phyloP scores from a whole-genome alignment of 2,888 invertebrate species.

The Hyalella azteca region DNA sequence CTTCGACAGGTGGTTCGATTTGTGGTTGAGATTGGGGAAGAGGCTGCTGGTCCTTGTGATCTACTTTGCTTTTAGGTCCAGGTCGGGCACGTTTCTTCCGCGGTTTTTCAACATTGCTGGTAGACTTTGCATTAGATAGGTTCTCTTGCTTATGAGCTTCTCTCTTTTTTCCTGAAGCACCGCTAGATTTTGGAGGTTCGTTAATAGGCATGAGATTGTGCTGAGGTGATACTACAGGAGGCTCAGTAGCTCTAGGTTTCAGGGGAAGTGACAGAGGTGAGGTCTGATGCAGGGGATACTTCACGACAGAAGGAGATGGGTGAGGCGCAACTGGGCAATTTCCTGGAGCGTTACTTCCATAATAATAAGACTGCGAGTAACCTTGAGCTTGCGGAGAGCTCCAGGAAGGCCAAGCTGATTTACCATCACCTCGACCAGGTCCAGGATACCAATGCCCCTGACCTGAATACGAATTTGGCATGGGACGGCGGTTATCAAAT shows the following conservation, averaged over 20 bases:
- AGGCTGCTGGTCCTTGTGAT: neutral
- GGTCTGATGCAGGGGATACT: constrained; percentile 3
- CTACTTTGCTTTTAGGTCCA: constrained; percentile 23
- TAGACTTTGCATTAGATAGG: neutral
- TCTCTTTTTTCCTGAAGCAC: constrained; percentile 28
- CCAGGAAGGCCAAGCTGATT: constrained; percentile 49
- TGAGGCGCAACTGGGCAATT: neutral
- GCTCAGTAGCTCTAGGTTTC: neutral
- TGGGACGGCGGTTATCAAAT: constrained; percentile 1
- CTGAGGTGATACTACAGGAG: neutral
- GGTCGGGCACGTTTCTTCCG: neutral
- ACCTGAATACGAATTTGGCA: constrained; percentile 19
- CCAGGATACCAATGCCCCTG: constrained; percentile 46
- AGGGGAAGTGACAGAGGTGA: neutral
- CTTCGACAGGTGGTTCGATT: neutral
- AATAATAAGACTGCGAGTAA: constrained; percentile 46
- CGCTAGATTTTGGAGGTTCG: neutral
- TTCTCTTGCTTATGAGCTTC: neutral
- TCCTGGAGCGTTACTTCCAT: neutral
- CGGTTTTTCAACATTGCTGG: neutral
- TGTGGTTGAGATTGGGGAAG: neutral
- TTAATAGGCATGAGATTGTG: constrained; percentile 1
- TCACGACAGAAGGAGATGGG: constrained; percentile 24
- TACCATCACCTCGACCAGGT: constrained; percentile 47
- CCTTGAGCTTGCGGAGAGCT: constrained; percentile 41